phyloP scores from a whole-genome alignment of 1,140 invertebrate genomes.

The Wiebesia pumilae region DNA sequence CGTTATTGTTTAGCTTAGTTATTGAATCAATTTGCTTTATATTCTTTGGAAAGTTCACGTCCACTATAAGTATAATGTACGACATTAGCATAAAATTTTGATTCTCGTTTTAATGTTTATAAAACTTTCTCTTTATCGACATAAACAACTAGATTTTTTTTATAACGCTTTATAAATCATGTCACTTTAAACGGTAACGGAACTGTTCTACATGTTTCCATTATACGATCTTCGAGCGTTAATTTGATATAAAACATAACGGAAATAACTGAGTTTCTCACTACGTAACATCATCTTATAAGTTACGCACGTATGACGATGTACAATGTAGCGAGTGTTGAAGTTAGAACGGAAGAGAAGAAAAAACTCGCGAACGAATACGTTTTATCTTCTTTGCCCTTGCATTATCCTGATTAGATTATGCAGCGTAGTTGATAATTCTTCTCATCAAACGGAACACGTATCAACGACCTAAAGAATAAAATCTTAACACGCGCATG shows the following conservation, averaged over 20 bases:
- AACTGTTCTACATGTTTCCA: background rate
- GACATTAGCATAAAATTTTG: background rate
- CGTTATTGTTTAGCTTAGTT: slow-evolving; percentile 9
- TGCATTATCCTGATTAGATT: background rate
- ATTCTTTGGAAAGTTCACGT: background rate
- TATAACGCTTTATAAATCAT: background rate
- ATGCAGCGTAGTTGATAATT: background rate
- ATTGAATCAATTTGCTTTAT: background rate
- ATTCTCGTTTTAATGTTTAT: background rate
- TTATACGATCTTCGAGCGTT: no score
- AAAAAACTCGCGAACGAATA: background rate
- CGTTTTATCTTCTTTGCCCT: background rate
- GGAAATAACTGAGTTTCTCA: background rate
- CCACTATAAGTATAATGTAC: background rate
- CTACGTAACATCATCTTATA: background rate
- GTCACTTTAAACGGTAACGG: background rate
- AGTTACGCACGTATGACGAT: background rate
- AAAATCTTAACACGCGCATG: background rate
- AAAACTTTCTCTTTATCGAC: background rate
- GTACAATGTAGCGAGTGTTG: background rate
- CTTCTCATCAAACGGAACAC: slow-evolving; percentile 29
- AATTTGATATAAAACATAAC: slow-evolving; percentile 1
- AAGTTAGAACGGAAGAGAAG: background rate
- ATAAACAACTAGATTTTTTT: background rate
- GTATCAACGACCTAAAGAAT: background rate